Conservation (phyloP, 92 coral and sea anemone species). For the Zoanthus sociatus region DNA sequence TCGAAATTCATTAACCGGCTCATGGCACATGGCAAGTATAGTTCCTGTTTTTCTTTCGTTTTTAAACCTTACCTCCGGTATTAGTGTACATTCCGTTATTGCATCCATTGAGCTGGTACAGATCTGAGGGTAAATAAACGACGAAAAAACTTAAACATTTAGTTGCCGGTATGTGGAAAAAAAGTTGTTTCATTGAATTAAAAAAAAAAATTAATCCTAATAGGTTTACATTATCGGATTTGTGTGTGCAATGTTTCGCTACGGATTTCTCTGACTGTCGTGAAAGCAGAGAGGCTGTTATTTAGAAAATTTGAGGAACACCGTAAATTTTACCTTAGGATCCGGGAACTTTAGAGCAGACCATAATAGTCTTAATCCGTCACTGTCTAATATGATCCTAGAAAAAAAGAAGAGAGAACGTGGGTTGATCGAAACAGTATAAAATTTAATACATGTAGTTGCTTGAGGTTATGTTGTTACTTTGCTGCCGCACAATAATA, state of each 20-base stretch:
- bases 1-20: background rate
- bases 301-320: too few species aligned
- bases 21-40: background rate
- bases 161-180: background rate
- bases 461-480: background rate
- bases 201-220: background rate
- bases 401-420: background rate
- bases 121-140: slow-evolving; percentile 48
- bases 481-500: background rate
- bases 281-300: too few species aligned
- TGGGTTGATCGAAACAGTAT: background rate
- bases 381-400: slow-evolving; percentile 80
- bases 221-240: background rate
- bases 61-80: slow-evolving; percentile 57
- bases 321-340: slow-evolving; percentile 60
- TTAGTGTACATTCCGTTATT: slow-evolving; percentile 73
- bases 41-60: background rate
- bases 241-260: too few species aligned
- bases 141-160: background rate
- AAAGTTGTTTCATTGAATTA: too few species aligned
- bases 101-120: slow-evolving; percentile 84
- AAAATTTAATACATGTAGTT: too few species aligned
- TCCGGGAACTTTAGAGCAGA: slow-evolving; percentile 82
- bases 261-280: too few species aligned
- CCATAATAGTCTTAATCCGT: slow-evolving; percentile 93